These are phyloP conservation scores for Drosophila helvetica DNA, from an alignment of 2,888 invertebrate species.

Conservation along the genomic window DNA sequence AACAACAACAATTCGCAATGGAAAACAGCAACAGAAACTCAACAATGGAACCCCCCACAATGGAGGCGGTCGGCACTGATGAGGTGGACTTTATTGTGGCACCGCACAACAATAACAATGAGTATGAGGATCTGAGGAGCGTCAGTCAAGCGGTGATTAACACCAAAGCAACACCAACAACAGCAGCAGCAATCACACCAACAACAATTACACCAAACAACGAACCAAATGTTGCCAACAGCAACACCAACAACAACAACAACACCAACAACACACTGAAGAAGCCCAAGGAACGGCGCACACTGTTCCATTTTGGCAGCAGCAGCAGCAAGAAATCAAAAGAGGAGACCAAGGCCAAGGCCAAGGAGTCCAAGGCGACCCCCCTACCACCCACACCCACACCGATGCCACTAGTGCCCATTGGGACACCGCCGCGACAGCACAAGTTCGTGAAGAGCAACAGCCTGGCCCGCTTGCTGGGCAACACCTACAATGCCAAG, in stretches of 20 bases:
- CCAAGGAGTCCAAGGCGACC: slow-evolving; percentile 13
- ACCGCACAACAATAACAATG: slow-evolving; percentile 68
- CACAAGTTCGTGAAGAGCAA: slow-evolving; percentile 83
- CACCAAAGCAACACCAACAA: slow-evolving; percentile 61
- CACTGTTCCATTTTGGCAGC: slow-evolving; percentile 63
- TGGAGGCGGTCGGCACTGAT: slow-evolving; percentile 61
- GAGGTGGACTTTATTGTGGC: slow-evolving; percentile 81
- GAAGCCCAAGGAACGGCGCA: slow-evolving; percentile 65
- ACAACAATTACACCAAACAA: slow-evolving; percentile 57
- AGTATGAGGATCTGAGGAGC: slow-evolving; percentile 67
- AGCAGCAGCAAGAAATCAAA: slow-evolving; percentile 55
- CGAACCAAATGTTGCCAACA: slow-evolving; percentile 57
- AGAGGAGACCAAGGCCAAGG: slow-evolving; percentile 4
- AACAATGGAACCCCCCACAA: slow-evolving; percentile 11
- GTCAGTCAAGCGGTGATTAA: slow-evolving; percentile 51
- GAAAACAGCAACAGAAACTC: slow-evolving; percentile 42
- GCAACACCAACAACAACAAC: slow-evolving; percentile 23
- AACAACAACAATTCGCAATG: slow-evolving; percentile 37
- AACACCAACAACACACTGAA: slow-evolving; percentile 55
- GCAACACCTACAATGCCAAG: slow-evolving; percentile 83
- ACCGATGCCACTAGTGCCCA: slow-evolving; percentile 56
- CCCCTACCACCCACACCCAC: slow-evolving; percentile 44
- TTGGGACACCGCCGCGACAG: slow-evolving; percentile 76
- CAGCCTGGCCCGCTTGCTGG: slow-evolving; percentile 82
- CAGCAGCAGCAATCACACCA: slow-evolving; percentile 28